Base-by-base conservation (phyloP, 2,888 invertebrate genomes). In the Coleophora flavipennella region DNA sequence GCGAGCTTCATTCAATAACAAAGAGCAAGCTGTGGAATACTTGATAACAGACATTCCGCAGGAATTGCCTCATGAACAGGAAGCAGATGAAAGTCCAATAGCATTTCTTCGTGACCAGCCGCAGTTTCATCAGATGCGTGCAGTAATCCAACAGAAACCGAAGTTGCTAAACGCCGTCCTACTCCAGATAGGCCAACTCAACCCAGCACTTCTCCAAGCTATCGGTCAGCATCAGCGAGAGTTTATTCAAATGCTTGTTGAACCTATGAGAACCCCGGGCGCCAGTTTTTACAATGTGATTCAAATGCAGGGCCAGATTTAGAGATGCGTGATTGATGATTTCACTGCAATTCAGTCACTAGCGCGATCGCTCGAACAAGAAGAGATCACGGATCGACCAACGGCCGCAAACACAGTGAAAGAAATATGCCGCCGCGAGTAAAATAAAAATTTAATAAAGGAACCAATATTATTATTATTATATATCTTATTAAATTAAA, bases 1-100 rank as follows among this genome's bases (percentile, higher is more conserved):
- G 49, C 87, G 96, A 49, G 97, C 98, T 8, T 97, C 97, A 62
- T 99, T 93, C 75, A 98, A 97, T 75, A 99, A 99, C 78, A 95
- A 98, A 9, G 97, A 99, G 74, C 87, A 99, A 71, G 99, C 99
- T 44, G 99, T 99, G 31, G 99, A 99, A 83, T 99, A 99, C 83
- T 89, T 99, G 51, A 89, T 98, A 58, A 95, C 91, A 50, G 96
- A 95, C 43, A 94, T 95, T 59, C 95, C 94, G 35, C 89, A 89
- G 43, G 88, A 79, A 46, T 58, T 85, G 44, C 65, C 83, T 38
- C 78, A 78, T 53, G 85, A 84, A 54, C 78, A 76, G 49, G 87
- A 87, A 50, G 77, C 67, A 8, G 83, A 88, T 50, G 87, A 86
- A 50, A 73, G 68, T 67, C 95, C 96, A 1, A 83, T 99, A 57